Base-by-base conservation (phyloP, 2,888 invertebrate species). In the Ditula angustiorana region DNA sequence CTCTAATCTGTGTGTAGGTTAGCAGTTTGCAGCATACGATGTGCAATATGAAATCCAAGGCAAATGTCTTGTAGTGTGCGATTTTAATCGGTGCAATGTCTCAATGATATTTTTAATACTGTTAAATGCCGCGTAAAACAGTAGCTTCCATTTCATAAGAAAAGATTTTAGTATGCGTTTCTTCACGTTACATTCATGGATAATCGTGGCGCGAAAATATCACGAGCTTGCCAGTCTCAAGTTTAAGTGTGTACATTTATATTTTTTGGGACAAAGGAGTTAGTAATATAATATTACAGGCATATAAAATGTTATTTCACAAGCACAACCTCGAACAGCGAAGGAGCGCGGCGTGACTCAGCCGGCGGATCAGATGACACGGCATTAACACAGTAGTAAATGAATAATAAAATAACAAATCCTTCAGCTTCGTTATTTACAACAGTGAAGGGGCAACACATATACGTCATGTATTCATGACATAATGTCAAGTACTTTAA, bases 281-380 rank as follows among this genome's bases (percentile, higher is more conserved):
- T 69, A 66, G 61, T 61, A 67, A 68, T 66, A 49, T 66, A n/a
- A n/a, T n/a, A n/a, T 69, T 71, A 71, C 30, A 37, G 41, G 53
- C 49, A 59, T 35, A 59, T 59, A 62, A 61, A 52, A 62, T 53
- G 41, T 75, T 78, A 74, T 84, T 83, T 78, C 79, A 71, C 74
- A 82, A 84, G 71, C 60, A 26, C 74, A 83, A 78, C 84, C 82
- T 84, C 81, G 83, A 59, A 30, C 68, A 64, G 68, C 69, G 74
- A 74, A 59, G 68, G 66, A 68, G 53, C 58, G 64, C 50, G 46
- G 69, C 74, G 71, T 81, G 82, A 81, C 74, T 83, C 79, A 77
- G 73, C 19, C 41, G 28, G 64, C 72, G 59, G 68, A 71, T 73
- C 69, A 57, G 70, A 73, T 74, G 71, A 72, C 74, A 74, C 30